phyloP scores from a whole-genome alignment of 2,113 vertebrate species.

The Laterallus jamaicensis region DNA sequence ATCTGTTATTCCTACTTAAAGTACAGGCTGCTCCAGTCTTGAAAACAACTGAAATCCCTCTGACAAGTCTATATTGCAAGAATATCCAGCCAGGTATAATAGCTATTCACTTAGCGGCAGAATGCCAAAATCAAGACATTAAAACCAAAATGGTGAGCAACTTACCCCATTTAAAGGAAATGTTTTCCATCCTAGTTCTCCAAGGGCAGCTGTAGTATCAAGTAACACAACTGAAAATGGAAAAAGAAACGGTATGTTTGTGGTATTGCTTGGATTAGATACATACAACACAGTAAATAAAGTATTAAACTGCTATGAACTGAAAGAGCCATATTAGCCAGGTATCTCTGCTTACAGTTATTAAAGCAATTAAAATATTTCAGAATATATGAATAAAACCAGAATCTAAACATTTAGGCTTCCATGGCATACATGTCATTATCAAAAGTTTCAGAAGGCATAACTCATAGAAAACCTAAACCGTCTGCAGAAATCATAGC shows the following conservation, averaged over 20 bases:
- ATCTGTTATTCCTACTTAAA: neutral
- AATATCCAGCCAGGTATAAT: neutral
- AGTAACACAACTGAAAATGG: constrained; percentile 88
- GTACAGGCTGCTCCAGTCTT: neutral
- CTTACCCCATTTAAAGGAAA: constrained; percentile 96
- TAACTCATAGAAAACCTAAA: neutral
- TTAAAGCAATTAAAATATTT: neutral
- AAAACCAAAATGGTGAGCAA: neutral
- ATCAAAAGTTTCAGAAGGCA: neutral
- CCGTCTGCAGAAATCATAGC: neutral
- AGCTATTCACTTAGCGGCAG: neutral
- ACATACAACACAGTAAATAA: neutral
- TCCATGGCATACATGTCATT: neutral
- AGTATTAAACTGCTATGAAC: neutral
- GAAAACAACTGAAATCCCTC: neutral
- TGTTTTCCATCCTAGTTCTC: constrained; percentile 94
- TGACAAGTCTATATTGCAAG: neutral
- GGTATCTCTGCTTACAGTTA: neutral
- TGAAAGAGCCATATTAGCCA: neutral
- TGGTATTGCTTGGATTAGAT: neutral
- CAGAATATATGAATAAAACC: neutral
- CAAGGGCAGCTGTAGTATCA: constrained; percentile 90
- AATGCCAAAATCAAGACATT: neutral
- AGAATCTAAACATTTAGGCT: neutral
- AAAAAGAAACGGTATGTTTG: constrained; percentile 61